These are phyloP conservation scores for Noctua fimbriata DNA, from an alignment of 2,888 invertebrate species.

Conservation along the genomic window DNA sequence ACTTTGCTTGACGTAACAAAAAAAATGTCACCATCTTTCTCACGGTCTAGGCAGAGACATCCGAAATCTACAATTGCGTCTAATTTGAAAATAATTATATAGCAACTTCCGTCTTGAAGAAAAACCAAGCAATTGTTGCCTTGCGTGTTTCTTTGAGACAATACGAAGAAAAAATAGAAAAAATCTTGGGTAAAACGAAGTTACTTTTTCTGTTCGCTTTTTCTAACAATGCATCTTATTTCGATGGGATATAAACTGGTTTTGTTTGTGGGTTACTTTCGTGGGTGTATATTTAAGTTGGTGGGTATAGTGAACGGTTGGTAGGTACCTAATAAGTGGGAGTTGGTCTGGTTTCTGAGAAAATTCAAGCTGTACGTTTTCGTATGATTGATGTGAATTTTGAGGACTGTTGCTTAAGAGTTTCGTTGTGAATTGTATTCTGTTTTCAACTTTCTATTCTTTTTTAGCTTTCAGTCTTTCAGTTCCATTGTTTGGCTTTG, in stretches of 20 bases:
- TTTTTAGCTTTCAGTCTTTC: not conserved
- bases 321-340: slow-evolving; percentile 55
- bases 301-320: slow-evolving; percentile 46
- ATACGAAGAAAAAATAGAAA: slow-evolving; percentile 77
- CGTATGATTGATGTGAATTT: slow-evolving; percentile 64
- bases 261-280: slow-evolving; percentile 39
- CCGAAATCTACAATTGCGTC: slow-evolving; percentile 81
- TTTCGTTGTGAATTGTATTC: slow-evolving; percentile 27
- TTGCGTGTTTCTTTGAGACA: slow-evolving; percentile 86
- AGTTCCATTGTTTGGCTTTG: not conserved
- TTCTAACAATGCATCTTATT: slow-evolving; percentile 50
- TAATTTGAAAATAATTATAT: slow-evolving; percentile 88
- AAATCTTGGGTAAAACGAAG: slow-evolving; percentile 64
- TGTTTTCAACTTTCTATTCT: slow-evolving; percentile 28
- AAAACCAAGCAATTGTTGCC: slow-evolving; percentile 83
- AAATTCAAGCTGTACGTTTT: slow-evolving; percentile 63
- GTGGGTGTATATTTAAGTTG: slow-evolving; percentile 28
- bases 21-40: slow-evolving; percentile 72
- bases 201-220: slow-evolving; percentile 59
- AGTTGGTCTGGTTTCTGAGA: slow-evolving; percentile 56
- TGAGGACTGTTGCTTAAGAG: slow-evolving; percentile 39
- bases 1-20: slow-evolving; percentile 60
- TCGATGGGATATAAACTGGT: slow-evolving; percentile 37
- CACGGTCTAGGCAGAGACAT: slow-evolving; percentile 71
- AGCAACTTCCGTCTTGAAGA: slow-evolving; percentile 83